Percentiles rank a stretch among this genome's conserved stretches.
Evolutionary conservation across 2,797 vertebrate genomes (phyloP).

Genomic region (Prunella strophiata): DNA sequence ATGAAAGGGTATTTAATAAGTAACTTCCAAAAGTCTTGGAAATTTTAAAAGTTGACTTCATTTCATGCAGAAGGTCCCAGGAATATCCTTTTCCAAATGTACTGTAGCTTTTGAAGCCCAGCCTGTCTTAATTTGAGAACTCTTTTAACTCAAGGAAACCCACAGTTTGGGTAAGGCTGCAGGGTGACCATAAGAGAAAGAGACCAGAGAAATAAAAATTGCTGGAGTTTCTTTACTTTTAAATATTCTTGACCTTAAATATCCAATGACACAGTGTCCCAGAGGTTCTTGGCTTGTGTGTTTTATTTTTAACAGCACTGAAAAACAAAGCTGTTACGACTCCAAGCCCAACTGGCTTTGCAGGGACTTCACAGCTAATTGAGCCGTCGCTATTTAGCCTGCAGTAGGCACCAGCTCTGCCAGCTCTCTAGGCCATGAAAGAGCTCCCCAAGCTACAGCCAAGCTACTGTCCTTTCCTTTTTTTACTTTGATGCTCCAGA

Average conservation of each 20-base stretch:
- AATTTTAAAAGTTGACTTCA: background rate
- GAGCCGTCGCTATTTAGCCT: conserved; percentile 10
- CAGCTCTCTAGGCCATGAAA: conserved; percentile 5
- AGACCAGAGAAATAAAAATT: background rate
- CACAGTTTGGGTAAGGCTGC: background rate
- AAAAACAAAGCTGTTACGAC: background rate
- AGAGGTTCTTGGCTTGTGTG: background rate
- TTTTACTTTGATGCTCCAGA: background rate
- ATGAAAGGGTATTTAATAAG: background rate
- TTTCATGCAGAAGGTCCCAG: background rate
- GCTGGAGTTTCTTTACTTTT: background rate
- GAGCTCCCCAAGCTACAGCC: background rate
- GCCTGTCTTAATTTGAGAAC: background rate
- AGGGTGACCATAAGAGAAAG: background rate
- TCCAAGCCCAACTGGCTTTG: background rate
- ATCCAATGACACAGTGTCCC: background rate
- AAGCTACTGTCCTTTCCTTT: background rate
- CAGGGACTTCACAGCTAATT: conserved; percentile 26
- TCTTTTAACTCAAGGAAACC: background rate
- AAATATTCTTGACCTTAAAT: conserved; percentile 34
- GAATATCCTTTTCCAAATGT: background rate
- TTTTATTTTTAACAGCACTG: conserved; percentile 44
- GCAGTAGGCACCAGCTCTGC: conserved; percentile 11
- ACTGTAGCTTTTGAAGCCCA: background rate
- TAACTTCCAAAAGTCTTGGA: background rate